Conservation (phyloP, 2,797 vertebrate genomes). For the Erethizon dorsatum region DNA sequence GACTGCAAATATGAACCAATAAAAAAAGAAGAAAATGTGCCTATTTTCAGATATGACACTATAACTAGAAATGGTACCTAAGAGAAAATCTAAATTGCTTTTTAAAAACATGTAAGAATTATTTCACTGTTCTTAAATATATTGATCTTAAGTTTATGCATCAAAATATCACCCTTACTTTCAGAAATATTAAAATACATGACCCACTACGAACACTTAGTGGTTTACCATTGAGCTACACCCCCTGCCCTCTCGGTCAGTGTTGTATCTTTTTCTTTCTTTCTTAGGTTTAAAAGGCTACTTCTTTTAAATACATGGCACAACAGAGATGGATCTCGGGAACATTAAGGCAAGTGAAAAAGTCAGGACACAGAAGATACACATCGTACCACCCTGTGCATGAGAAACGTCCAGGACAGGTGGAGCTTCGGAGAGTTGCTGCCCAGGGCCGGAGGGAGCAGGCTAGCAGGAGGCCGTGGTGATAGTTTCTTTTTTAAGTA, state of each 20-base stretch:
- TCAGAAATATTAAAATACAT: not conserved
- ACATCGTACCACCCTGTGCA: not conserved
- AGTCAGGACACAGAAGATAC: not conserved
- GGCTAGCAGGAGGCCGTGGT: too few species aligned
- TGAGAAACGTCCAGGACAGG: rapidly evolving
- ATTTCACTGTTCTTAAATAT: not conserved
- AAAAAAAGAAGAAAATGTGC: not conserved
- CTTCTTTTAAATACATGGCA: not conserved
- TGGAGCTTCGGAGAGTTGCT: not conserved
- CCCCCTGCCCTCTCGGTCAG: not conserved
- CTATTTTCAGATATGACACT: not conserved
- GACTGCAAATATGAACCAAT: not conserved
- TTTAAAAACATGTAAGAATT: not conserved
- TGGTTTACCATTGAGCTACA: not conserved
- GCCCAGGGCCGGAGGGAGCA: too few species aligned
- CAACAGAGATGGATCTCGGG: not conserved
- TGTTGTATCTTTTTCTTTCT: not conserved
- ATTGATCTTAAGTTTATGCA: not conserved
- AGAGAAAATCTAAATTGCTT: not conserved
- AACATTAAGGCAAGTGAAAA: not conserved
- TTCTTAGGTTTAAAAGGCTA: constrained; percentile 35
- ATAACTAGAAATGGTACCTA: not conserved
- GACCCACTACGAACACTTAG: not conserved
- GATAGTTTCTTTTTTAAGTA: not conserved
- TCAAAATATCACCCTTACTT: not conserved